Evolutionary conservation across 2,113 vertebrate species (phyloP).

Genomic region (Python bivittatus): DNA sequence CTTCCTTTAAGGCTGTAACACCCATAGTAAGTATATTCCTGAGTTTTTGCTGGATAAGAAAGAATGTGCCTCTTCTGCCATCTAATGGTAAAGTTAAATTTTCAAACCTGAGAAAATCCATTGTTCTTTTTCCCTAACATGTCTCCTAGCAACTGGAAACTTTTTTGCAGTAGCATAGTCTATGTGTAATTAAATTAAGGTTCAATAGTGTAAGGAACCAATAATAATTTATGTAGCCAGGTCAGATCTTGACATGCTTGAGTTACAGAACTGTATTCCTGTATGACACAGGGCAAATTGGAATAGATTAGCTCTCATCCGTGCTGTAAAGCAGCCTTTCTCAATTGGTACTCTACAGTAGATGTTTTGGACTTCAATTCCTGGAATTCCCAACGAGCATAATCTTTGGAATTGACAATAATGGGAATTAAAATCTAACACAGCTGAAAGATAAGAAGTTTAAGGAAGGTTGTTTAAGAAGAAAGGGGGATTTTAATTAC

Average conservation of each 20-base stretch:
- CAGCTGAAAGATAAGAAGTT: background rate
- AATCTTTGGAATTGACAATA: background rate
- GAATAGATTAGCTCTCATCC: background rate
- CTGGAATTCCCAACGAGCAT: background rate
- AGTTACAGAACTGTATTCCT: background rate
- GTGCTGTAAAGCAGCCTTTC: background rate
- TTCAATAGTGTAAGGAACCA: background rate
- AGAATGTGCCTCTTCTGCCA: background rate
- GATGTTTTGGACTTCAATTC: background rate
- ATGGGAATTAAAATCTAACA: background rate
- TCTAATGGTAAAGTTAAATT: slow-evolving; percentile 1
- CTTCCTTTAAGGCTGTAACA: background rate
- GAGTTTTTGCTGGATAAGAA: background rate
- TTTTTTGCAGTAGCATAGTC: background rate
- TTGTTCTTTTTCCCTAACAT: background rate
- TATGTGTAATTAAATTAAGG: background rate
- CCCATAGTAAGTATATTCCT: background rate
- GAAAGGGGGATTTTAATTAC: background rate
- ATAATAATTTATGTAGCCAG: background rate
- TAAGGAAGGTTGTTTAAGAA: background rate
- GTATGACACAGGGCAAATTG: background rate
- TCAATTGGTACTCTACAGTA: background rate
- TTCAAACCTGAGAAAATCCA: background rate
- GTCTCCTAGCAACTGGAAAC: background rate
- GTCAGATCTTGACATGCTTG: background rate